Evolutionary conservation across 1,140 invertebrate genomes (phyloP), one percentile per base, ranked within the genome.

Genomic region (Drosophila willistoni): DNA sequence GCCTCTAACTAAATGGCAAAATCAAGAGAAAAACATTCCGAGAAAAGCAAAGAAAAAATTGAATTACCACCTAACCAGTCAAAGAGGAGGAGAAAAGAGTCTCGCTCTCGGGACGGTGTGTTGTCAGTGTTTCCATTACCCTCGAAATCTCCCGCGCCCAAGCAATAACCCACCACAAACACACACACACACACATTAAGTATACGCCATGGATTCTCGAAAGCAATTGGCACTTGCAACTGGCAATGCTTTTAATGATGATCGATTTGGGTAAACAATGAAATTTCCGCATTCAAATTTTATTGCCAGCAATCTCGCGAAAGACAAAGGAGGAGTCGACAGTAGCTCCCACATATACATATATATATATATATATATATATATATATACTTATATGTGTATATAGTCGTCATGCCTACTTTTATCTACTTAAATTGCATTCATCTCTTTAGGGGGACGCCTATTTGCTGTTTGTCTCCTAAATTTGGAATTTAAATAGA

Each of bases 211-310:
- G 76, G 83, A 87, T 73, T 77, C 76, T 51, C 44, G 10, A 73
- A 70, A 22, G 72, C 79, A 83, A 86, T 86, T 86, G 79, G 83
- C 76, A 87, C 76, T 87, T 77, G 76, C 77, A 82, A 73, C 73
- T 67, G 69, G 72, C 76, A 87, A 83, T 74, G 84, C 79, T 83
- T 79, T 87, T 86, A 87, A 86, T 86, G 83, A 86, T 86, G 83
- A 86, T 86, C 83, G 83, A 86, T 86, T 86, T 86, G 83, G 83
- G 79, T 87, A 86, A 86, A 86, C 83, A 86, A 82, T 82, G 77
- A 83, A 87, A 86, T 86, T 87, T 87, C 70, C 83, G 79, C 79
- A 87, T 86, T 86, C 83, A 86, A 86, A 86, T 86, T 86, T 86
- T 87, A 86, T 87, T 86, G 83, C 83, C 55, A 51, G 84, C 83